Conservation (phyloP, 2,797 vertebrate species). For the Luscinia luscinia region DNA sequence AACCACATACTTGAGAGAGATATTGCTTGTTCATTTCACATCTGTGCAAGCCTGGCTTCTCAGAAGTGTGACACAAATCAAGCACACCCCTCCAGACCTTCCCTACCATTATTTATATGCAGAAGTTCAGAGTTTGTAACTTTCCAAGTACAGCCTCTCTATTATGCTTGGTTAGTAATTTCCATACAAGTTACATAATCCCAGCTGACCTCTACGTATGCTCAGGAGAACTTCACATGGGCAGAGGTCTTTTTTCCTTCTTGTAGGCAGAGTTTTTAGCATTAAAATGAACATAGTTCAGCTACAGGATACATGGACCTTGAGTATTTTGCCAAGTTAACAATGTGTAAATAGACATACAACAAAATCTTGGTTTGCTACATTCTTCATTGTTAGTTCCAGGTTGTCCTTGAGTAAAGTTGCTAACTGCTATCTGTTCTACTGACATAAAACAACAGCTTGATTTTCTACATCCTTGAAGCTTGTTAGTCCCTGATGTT, state of each 20-base stretch:
- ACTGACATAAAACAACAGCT: not conserved
- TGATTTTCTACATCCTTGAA: not conserved
- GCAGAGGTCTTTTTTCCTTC: not conserved
- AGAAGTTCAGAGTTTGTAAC: not conserved
- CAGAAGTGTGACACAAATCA: not conserved
- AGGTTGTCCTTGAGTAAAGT: not conserved
- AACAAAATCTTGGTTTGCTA: not conserved
- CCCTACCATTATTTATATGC: not conserved
- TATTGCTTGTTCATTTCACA: not conserved
- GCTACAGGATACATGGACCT: not conserved
- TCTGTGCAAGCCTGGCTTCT: not conserved
- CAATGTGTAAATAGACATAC: not conserved
- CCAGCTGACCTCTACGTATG: not conserved
- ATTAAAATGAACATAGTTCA: not conserved
- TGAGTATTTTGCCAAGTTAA: not conserved
- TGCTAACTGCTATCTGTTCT: not conserved
- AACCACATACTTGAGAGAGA: not conserved
- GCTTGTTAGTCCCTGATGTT: not conserved
- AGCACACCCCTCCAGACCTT: not conserved
- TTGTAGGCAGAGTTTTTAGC: not conserved
- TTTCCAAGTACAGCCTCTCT: not conserved
- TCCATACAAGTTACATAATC: not conserved
- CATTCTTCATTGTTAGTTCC: not conserved
- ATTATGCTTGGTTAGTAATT: not conserved
- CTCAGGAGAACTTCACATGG: not conserved